Evolutionary conservation across 1,140 invertebrate species (phyloP).

Genomic region (Drosophila guanche): DNA sequence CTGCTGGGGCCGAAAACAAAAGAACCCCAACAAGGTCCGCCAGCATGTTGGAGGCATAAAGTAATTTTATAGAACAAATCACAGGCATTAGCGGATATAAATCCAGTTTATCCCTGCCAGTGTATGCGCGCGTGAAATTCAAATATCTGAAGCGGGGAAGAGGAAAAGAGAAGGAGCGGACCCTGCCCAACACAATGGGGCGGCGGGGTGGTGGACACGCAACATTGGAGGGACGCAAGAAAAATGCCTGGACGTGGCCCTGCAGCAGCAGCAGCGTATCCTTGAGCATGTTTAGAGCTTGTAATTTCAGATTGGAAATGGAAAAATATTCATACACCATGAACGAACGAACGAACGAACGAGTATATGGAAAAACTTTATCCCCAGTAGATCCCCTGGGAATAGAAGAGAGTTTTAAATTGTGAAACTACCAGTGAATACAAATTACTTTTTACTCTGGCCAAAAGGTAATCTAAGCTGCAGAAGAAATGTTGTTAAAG

Average conservation of each 20-base stretch:
- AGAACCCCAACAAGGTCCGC: conserved; percentile 35
- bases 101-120: conserved; percentile 79
- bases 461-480: conserved; percentile 12
- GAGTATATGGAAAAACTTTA: conserved; percentile 10
- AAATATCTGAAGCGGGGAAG: conserved; percentile 52
- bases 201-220: conserved; percentile 24
- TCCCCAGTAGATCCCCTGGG: neutral
- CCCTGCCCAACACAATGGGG: neutral
- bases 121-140: conserved; percentile 79
- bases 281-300: conserved; percentile 47
- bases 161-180: conserved; percentile 15
- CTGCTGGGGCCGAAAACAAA: conserved; percentile 32
- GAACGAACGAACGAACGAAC: neutral
- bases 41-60: conserved; percentile 73
- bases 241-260: conserved; percentile 58
- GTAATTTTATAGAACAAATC: conserved; percentile 83
- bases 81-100: conserved; percentile 80
- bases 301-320: conserved; percentile 40
- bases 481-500: neutral
- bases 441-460: conserved; percentile 17
- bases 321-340: conserved; percentile 8
- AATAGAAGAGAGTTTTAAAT: conserved; percentile 23
- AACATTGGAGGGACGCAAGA: conserved; percentile 54
- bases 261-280: conserved; percentile 22
- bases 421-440: conserved; percentile 10